These are phyloP conservation scores for Callimorpha dominula DNA, from an alignment of 2,888 invertebrate species.

Conservation along the genomic window DNA sequence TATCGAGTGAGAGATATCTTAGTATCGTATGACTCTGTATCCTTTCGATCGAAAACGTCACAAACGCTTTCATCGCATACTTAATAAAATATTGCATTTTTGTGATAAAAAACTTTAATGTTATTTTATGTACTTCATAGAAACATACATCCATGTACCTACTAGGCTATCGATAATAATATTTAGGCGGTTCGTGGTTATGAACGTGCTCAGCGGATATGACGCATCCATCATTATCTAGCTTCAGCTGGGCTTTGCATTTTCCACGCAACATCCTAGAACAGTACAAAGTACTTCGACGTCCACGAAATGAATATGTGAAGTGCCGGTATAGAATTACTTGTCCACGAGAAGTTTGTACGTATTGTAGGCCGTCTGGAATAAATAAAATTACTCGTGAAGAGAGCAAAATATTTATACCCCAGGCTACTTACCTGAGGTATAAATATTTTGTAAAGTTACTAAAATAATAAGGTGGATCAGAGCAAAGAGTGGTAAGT, in stretches of 20 bases:
- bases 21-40: neutral
- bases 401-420: neutral
- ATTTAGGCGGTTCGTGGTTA: constrained; percentile 30
- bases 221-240: constrained; percentile 12
- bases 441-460: too few species aligned
- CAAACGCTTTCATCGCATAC: neutral
- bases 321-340: constrained; percentile 28
- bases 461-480: too few species aligned
- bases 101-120: neutral
- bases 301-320: constrained; percentile 29
- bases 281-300: constrained; percentile 15
- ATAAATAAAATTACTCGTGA: constrained; percentile 2
- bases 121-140: neutral
- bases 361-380: constrained; percentile 23
- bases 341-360: constrained; percentile 27
- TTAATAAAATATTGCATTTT: neutral
- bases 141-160: constrained; percentile 1
- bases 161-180: neutral
- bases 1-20: neutral
- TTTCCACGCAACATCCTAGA: constrained; percentile 22
- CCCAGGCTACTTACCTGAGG: neutral
- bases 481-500: too few species aligned
- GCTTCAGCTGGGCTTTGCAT: constrained; percentile 22
- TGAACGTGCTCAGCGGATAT: constrained; percentile 6
- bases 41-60: neutral